Base-by-base conservation (phyloP, 2,113 vertebrate species). In the Gymnogyps californianus region DNA sequence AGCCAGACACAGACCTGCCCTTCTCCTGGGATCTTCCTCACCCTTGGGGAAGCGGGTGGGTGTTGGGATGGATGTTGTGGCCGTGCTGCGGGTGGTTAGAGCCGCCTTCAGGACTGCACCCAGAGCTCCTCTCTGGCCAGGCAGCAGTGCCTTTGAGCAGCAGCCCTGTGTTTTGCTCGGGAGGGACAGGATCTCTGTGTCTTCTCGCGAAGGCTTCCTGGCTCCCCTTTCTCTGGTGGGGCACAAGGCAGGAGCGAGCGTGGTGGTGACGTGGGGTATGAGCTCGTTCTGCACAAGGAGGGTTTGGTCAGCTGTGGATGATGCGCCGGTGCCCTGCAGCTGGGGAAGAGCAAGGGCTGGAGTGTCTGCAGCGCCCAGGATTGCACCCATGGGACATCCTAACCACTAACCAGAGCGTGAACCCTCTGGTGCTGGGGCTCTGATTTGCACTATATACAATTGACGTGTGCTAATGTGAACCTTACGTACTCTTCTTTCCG, bases 371-470 rank as follows among this genome's bases (percentile, higher is more conserved):
- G 83, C 22, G 61, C 54, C 86, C 76, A 19, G 72, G 91, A 42
- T 14, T 2, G 34, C 34, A n/a, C 71, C 82, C 20, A 6, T 20
- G 76, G 67, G 78, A 36, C 91, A 16, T 21, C 26, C 66, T 55
- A 93, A 62, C 83, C 95, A n/a, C 96, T 93, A 80, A 54, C 69
- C 93, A 26, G 57, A 93, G 74, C 47, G 4, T 9, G 28, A 22
- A 4, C 64, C 57, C 44, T 70, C 61, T 21, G 81, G 44, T n/a
- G 79, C 82, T 2, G 72, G 80, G 88, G 92, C 93, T 93, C 87
- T 34, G 55, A 85, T 96, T 97, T 97, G 97, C 97, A 97, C 97
- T 97, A 92, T 71, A 81, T 82, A 87, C 91, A 76, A 31, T 49
- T 18, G 89, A 10, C 9, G 75, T 10, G 88, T 78, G 66, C 90